Base-by-base conservation (phyloP, 2,888 invertebrate genomes). In the Catonia carolina region DNA sequence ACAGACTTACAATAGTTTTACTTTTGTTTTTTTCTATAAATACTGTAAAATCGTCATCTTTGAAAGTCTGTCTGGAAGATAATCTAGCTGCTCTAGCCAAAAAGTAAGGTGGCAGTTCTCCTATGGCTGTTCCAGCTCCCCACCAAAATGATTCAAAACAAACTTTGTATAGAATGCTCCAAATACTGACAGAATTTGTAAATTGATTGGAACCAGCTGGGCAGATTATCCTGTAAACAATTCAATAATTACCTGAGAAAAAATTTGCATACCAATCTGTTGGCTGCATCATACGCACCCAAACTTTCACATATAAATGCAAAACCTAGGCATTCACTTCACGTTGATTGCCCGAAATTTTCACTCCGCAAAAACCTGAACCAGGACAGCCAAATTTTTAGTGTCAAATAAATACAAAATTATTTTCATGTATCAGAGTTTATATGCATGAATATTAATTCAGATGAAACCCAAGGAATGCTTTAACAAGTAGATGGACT, bases 41-140 rank as follows among this genome's bases (percentile, higher is more conserved):
- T n/a, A n/a, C n/a, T n/a, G n/a, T n/a, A n/a, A n/a, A n/a, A 67
- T 83, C 82, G 62, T 75, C 76, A 49, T 81, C 80, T 50, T 6
- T 27, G 27, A 27, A 78, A 79, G 66, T 83, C 82, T 61, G 78
- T 27, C 5, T 76, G 41, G 77, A 72, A 5, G 72, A 70, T 23
- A 88, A 76, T 10, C 91, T 74, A 1, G 91, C 89, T 3, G 97
- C 95, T 60, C 92, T 78, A 18, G 99, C 98, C 95, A 99, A 96
- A 75, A 99, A 99, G 78, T 98, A 99, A 0, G 99, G 99, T 2
- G 99, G 99, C 63, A 99, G 74, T 72, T 99, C 99, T 0, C 99
- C 99, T n/a, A 99, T 77, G 0, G 99, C 99, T 0, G 99, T 99
- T 5, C 99, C 92, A 18, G 89, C 84, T 4, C 92, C 96, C 98